These are phyloP conservation scores for Meganola albula DNA, from an alignment of 2,888 invertebrate species.

Conservation along the genomic window DNA sequence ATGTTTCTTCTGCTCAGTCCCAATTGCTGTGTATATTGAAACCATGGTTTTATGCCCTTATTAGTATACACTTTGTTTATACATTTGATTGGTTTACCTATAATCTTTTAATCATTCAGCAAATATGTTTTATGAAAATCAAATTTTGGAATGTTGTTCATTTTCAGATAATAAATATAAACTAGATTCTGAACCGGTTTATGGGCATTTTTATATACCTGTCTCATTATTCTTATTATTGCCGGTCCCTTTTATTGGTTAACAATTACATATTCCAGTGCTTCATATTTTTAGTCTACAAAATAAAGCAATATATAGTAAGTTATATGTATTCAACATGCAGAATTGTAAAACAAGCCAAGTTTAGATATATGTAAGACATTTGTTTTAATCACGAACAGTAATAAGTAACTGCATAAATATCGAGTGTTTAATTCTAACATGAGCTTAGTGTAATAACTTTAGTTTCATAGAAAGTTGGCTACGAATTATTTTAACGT, in stretches of 20 bases:
- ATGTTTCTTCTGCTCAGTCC: too few species aligned
- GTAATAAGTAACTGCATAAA: constrained; percentile 13
- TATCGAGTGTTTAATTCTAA: constrained; percentile 31
- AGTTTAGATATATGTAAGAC: constrained; percentile 23
- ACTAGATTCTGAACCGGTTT: too few species aligned
- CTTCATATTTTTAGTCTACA: constrained; percentile 26
- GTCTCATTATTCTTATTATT: too few species aligned
- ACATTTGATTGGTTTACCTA: too few species aligned
- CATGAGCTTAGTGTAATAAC: constrained; percentile 49
- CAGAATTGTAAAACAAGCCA: constrained; percentile 19
- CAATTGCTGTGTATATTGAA: too few species aligned
- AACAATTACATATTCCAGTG: constrained; percentile 27
- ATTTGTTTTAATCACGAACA: constrained; percentile 18
- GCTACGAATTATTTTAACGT: constrained; percentile 76
- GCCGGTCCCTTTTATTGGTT: constrained; percentile 21
- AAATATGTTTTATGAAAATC: too few species aligned
- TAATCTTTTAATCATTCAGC: too few species aligned
- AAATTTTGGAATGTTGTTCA: too few species aligned
- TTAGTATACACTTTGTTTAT: too few species aligned
- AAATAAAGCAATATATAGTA: constrained; percentile 25
- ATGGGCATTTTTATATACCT: too few species aligned
- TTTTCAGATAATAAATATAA: too few species aligned
- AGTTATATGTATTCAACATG: constrained; percentile 29
- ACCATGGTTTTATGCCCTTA: too few species aligned
- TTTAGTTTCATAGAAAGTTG: constrained; percentile 63